A percentile compares a stretch with the other conserved stretches of the same genome.
These are phyloP conservation scores for Aelia acuminata DNA, from an alignment of 2,888 invertebrate species.

Conservation along the genomic window DNA sequence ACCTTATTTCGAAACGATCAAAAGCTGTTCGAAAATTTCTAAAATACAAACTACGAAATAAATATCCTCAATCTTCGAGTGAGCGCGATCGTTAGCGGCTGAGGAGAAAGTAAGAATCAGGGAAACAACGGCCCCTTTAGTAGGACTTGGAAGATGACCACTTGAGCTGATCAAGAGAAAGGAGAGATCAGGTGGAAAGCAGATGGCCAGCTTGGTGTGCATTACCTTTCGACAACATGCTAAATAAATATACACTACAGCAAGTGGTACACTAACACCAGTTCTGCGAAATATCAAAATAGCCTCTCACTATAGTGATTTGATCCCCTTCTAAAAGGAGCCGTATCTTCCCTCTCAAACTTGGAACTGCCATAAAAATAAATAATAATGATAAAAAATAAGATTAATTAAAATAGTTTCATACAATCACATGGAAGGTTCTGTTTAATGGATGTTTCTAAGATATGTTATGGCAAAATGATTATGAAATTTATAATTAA, in stretches of 20 bases:
- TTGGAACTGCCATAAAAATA: too few species aligned
- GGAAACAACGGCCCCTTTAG: not conserved
- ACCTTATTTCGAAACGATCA: not conserved
- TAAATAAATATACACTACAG: not conserved
- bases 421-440: not conserved
- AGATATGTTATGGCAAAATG: not conserved
- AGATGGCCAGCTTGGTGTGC: not conserved
- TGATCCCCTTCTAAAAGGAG: not conserved
- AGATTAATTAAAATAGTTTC: not conserved
- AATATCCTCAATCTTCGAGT: too few species aligned
- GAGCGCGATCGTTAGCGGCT: too few species aligned
- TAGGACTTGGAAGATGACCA: not conserved
- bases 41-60: not conserved
- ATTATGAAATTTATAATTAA: not conserved
- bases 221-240: not conserved
- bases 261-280: not conserved
- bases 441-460: not conserved
- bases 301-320: not conserved
- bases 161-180: not conserved
- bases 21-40: not conserved
- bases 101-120: slow-evolving; percentile 1
- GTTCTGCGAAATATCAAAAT: not conserved
- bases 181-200: slow-evolving; percentile 17
- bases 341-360: not conserved
- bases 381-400: too few species aligned